Evolutionary conservation across 2,797 vertebrate genomes (phyloP).

Genomic region (Phylloscopus collybita): DNA sequence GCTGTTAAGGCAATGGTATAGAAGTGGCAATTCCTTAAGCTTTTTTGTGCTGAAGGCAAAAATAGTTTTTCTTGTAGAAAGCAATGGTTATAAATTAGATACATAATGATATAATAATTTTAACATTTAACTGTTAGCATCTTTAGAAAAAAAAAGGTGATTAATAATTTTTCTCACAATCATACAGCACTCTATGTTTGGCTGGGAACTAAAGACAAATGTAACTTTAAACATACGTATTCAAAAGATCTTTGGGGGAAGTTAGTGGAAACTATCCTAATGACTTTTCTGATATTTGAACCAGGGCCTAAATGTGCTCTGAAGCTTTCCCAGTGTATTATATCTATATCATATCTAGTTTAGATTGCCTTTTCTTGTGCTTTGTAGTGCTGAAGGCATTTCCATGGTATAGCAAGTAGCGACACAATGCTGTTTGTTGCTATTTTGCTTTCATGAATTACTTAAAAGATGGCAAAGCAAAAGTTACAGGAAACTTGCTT

Average conservation of each 20-base stretch:
- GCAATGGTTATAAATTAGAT: background rate
- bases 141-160: background rate
- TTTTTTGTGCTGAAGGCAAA: background rate
- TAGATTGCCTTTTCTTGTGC: background rate
- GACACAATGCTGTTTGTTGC: background rate
- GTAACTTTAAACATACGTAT: background rate
- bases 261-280: background rate
- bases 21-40: background rate
- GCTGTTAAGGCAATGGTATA: background rate
- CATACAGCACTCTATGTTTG: background rate
- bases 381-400: background rate
- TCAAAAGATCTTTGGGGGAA: background rate
- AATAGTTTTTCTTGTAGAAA: background rate
- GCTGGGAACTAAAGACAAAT: background rate
- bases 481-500: background rate
- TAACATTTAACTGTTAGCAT: background rate
- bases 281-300: background rate
- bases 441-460: background rate
- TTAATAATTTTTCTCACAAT: background rate
- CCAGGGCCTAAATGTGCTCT: background rate
- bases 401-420: background rate
- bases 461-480: background rate
- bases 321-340: background rate
- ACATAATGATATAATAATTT: background rate
- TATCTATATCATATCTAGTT: background rate